phyloP scores from a whole-genome alignment of 2,113 vertebrate genomes.

The Neodontobutis hainanensis region DNA sequence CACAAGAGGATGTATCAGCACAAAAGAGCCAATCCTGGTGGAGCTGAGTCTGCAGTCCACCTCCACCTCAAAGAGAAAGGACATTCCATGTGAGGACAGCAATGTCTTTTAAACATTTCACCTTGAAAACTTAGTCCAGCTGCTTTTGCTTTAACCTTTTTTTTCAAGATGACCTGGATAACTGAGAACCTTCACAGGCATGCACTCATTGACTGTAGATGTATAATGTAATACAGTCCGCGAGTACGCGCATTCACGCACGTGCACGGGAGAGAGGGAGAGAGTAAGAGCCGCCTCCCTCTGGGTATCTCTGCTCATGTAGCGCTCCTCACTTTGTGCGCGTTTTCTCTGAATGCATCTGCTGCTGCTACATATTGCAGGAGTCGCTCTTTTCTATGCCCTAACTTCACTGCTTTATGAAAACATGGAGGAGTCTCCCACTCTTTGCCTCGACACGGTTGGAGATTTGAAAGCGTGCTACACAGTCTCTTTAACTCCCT shows the following conservation, averaged over 20 bases:
- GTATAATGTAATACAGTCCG: neutral
- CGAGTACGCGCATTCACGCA: neutral
- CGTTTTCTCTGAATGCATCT: conserved; percentile 10
- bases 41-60: too few relatives aligned
- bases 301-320: conserved; percentile 13
- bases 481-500: conserved; percentile 55
- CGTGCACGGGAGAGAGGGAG: conserved; percentile 7
- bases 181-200: too few relatives aligned
- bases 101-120: too few relatives aligned
- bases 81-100: too few relatives aligned
- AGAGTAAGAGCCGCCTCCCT: conserved; percentile 9
- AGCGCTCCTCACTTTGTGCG: conserved; percentile 15
- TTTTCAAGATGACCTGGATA: too few relatives aligned
- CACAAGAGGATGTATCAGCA: too few relatives aligned
- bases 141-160: too few relatives aligned
- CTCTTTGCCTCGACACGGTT: conserved; percentile 51
- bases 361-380: neutral
- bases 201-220: neutral
- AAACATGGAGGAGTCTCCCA: conserved; percentile 62
- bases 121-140: too few relatives aligned
- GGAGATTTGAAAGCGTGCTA: conserved; percentile 63
- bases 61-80: too few relatives aligned
- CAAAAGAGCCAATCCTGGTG: too few relatives aligned
- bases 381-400: neutral
- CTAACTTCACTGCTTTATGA: neutral